These are phyloP conservation scores for Cheilosia grossa DNA, from an alignment of 2,888 invertebrate species.

Conservation along the genomic window DNA sequence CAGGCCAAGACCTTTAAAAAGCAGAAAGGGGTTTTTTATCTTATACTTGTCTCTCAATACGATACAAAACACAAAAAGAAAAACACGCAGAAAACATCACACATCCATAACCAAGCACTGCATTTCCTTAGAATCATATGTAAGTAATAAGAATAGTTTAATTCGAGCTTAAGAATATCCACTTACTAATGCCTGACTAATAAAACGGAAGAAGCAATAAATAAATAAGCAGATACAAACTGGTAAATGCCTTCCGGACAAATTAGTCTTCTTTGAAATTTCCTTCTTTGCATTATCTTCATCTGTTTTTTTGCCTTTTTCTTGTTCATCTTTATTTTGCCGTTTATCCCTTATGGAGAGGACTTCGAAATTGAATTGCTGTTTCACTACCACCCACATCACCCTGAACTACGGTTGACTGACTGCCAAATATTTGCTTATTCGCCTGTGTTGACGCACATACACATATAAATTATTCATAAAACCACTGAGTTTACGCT, in stretches of 20 bases:
- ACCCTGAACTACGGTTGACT: constrained; percentile 49
- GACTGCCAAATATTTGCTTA: constrained; percentile 69
- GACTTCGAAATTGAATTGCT: constrained; percentile 80
- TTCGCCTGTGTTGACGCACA: constrained; percentile 18
- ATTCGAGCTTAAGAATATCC: constrained; percentile 60
- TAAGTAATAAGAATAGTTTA: constrained; percentile 60
- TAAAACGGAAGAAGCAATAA: constrained; percentile 69
- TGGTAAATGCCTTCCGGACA: constrained; percentile 18
- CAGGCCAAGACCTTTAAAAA: too few species aligned
- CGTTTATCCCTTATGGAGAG: constrained; percentile 54
- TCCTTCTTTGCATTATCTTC: constrained; percentile 35
- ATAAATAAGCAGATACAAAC: constrained; percentile 53
- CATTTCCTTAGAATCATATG: constrained; percentile 47
- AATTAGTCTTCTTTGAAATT: constrained; percentile 35
- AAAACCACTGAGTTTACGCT: constrained; percentile 82
- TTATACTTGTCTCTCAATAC: too few species aligned
- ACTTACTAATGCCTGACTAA: constrained; percentile 71
- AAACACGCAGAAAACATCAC: not conserved
- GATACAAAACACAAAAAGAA: not conserved
- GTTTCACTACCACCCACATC: constrained; percentile 70
- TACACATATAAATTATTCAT: constrained; percentile 78
- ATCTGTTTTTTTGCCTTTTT: constrained; percentile 28
- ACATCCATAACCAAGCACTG: not conserved
- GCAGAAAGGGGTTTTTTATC: too few species aligned
- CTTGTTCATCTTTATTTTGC: constrained; percentile 66